phyloP scores from a whole-genome alignment of 2,113 vertebrate genomes.

The Gymnocephalus cernua region DNA sequence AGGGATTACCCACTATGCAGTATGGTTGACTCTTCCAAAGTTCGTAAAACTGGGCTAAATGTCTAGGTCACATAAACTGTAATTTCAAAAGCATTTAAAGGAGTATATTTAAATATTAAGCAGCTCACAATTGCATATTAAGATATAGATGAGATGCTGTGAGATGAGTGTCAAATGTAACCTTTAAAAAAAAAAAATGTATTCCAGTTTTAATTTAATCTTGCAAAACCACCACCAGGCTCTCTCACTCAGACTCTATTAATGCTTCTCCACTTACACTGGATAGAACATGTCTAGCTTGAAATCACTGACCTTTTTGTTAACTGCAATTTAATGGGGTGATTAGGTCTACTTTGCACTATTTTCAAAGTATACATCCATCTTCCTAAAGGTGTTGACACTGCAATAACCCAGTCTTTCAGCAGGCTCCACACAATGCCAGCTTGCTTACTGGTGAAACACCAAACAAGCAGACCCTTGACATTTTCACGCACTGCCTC shows the following conservation, averaged over 20 bases:
- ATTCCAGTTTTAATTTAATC: background rate
- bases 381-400: constrained; percentile 66
- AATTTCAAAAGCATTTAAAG: background rate
- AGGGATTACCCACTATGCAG: constrained; percentile 23
- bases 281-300: constrained; percentile 44
- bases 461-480: constrained; percentile 46
- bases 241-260: constrained; percentile 1
- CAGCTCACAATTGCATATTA: background rate
- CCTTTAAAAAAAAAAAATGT: background rate
- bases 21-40: constrained; percentile 4
- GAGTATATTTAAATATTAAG: background rate
- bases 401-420: constrained; percentile 58
- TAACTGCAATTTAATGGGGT: constrained; percentile 57
- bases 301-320: constrained; percentile 70
- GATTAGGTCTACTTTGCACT: constrained; percentile 57
- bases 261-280: constrained; percentile 20
- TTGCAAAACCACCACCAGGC: background rate
- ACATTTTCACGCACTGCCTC: constrained; percentile 47
- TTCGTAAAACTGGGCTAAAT: constrained; percentile 4
- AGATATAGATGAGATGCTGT: background rate
- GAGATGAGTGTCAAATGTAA: background rate
- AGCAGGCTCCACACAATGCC: constrained; percentile 43
- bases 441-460: constrained; percentile 27
- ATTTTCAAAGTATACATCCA: constrained; percentile 62
- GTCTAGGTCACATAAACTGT: background rate